These are phyloP conservation scores for Halesus radiatus DNA, from an alignment of 1,140 invertebrate genomes.

Conservation along the genomic window DNA sequence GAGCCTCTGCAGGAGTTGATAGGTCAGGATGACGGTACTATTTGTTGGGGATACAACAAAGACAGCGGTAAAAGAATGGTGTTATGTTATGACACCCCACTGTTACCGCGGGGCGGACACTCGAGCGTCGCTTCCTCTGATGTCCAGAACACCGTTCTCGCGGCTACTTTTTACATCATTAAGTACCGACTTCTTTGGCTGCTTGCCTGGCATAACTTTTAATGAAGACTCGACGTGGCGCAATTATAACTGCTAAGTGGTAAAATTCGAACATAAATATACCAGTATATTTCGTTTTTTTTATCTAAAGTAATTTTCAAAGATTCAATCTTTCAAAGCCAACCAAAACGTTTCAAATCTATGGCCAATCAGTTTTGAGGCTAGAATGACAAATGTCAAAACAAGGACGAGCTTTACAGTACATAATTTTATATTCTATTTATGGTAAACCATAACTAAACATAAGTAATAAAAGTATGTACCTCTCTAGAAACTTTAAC, in stretches of 20 bases:
- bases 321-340: too few relatives aligned
- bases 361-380: too few relatives aligned
- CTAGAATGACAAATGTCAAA: too few relatives aligned
- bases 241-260: background rate
- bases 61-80: background rate
- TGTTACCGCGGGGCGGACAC: conserved; percentile 7
- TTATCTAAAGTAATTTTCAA: too few relatives aligned
- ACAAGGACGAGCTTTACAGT: too few relatives aligned
- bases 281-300: too few relatives aligned
- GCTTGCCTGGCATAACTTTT: background rate
- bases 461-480: too few relatives aligned
- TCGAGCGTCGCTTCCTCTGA: conserved; percentile 8
- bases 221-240: background rate
- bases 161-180: background rate
- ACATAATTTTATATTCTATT: too few relatives aligned
- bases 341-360: too few relatives aligned
- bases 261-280: too few relatives aligned
- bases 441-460: too few relatives aligned
- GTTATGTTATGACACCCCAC: conserved; percentile 30
- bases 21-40: background rate
- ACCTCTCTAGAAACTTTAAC: too few relatives aligned
- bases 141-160: background rate
- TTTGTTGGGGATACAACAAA: conserved; percentile 17
- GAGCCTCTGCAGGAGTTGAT: background rate
- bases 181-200: background rate